Percentiles rank a stretch among this genome's conserved stretches.
Conservation (phyloP, 2,113 vertebrate genomes). For the Rhea pennata region DNA sequence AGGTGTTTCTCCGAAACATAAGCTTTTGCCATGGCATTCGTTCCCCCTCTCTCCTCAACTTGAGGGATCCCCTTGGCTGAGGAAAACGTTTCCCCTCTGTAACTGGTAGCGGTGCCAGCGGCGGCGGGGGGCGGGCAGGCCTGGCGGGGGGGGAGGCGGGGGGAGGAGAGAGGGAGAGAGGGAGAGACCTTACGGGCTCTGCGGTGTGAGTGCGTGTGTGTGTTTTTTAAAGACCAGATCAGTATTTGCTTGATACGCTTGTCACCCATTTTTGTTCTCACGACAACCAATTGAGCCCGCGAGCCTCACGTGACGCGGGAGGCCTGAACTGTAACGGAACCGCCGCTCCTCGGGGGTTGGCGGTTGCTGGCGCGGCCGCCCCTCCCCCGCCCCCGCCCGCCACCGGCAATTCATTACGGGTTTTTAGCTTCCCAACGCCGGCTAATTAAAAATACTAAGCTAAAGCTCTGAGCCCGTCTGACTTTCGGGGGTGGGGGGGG, state of each 20-base stretch:
- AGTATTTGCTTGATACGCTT: slow-evolving; percentile 75
- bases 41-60: slow-evolving; percentile 37
- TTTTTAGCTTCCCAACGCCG: slow-evolving; percentile 81
- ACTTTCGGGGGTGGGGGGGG: slow-evolving; percentile 31
- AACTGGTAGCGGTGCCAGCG: slow-evolving; percentile 62
- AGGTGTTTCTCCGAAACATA: slow-evolving; percentile 57
- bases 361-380: slow-evolving; percentile 69
- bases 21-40: slow-evolving; percentile 43
- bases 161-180: not conserved
- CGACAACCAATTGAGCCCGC: slow-evolving; percentile 80
- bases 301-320: slow-evolving; percentile 81
- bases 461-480: slow-evolving; percentile 70
- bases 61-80: slow-evolving; percentile 6
- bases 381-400: slow-evolving; percentile 59
- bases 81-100: slow-evolving; percentile 73
- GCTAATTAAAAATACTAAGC: slow-evolving; percentile 85
- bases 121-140: not conserved
- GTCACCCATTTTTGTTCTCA: slow-evolving; percentile 81
- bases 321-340: slow-evolving; percentile 81
- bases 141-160: too few species aligned
- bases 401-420: slow-evolving; percentile 84
- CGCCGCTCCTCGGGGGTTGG: slow-evolving; percentile 80
- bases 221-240: slow-evolving; percentile 66
- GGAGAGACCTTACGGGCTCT: slow-evolving; percentile 22
- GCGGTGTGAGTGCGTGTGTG: not conserved